These are phyloP conservation scores for Stenoptilia bipunctidactyla DNA, from an alignment of 2,888 invertebrate species.

Conservation along the genomic window DNA sequence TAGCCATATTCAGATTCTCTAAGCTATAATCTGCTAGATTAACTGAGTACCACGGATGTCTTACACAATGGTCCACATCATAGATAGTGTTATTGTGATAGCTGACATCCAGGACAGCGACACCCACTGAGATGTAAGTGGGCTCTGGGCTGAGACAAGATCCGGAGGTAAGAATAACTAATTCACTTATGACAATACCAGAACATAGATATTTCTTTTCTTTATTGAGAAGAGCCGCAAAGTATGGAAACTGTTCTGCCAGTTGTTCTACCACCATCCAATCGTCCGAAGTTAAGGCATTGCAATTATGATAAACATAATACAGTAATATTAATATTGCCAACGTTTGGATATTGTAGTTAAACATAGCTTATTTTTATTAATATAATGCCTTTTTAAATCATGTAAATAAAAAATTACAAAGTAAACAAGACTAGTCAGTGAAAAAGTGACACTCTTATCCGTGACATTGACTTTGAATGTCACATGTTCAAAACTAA, in stretches of 20 bases:
- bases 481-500: no score
- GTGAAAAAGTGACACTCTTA: no score
- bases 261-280: slow-evolving; percentile 26
- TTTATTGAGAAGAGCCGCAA: slow-evolving; percentile 34
- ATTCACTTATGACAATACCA: slow-evolving; percentile 33
- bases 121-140: slow-evolving; percentile 26
- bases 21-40: slow-evolving; percentile 21
- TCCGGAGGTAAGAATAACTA: slow-evolving; percentile 40
- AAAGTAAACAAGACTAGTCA: no score
- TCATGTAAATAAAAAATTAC: no score
- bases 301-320: no score
- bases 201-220: slow-evolving; percentile 33
- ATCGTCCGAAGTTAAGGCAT: slow-evolving; percentile 13
- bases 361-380: no score
- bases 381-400: no score
- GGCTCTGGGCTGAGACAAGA: slow-evolving; percentile 28
- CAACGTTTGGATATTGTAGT: no score
- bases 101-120: slow-evolving; percentile 20
- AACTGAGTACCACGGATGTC: slow-evolving; percentile 33
- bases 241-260: slow-evolving; percentile 38
- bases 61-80: slow-evolving; percentile 22
- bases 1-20: slow-evolving; percentile 30
- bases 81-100: slow-evolving; percentile 22
- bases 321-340: no score
- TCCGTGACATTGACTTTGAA: no score